Evolutionary conservation across 2,888 invertebrate genomes (phyloP).

Genomic region (Spodoptera littoralis): DNA sequence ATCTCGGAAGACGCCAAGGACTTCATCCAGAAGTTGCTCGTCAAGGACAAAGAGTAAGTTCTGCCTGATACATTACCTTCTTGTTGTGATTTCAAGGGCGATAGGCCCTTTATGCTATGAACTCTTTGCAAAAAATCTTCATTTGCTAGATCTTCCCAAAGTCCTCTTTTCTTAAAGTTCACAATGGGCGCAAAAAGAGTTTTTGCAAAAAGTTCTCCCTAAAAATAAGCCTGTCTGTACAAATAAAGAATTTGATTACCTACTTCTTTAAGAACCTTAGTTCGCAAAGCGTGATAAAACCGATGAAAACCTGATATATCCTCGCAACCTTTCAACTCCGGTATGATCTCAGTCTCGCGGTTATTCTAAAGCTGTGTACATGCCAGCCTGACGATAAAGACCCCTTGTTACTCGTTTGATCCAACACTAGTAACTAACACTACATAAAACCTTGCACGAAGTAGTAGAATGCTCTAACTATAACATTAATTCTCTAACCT

Average conservation of each 20-base stretch:
- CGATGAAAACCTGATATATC: constrained; percentile 13
- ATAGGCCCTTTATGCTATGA: constrained; percentile 8
- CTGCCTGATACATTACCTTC: constrained; percentile 32
- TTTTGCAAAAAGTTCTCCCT: constrained; percentile 36
- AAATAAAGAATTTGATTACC: constrained; percentile 17
- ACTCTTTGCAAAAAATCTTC: constrained; percentile 33
- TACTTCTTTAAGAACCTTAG: constrained; percentile 28
- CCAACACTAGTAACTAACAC: constrained; percentile 84
- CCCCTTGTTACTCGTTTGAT: constrained; percentile 82
- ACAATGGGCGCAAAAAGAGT: too few species aligned
- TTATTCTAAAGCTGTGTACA: constrained; percentile 59
- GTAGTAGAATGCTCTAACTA: constrained; percentile 48
- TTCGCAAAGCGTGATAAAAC: constrained; percentile 34
- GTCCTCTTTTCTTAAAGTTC: too few species aligned
- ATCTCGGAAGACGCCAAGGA: constrained; percentile 98
- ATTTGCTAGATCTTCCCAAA: too few species aligned
- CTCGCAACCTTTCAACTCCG: constrained; percentile 40
- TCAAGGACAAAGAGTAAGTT: constrained; percentile 97
- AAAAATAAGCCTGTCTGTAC: constrained; percentile 23
- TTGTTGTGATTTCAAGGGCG: constrained; percentile 32
- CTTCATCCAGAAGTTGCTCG: constrained; percentile 96
- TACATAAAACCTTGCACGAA: constrained; percentile 56
- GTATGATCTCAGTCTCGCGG: constrained; percentile 30
- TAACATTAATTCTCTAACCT: constrained; percentile 48
- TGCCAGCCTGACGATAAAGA: constrained; percentile 83